phyloP scores from a whole-genome alignment of 2,113 vertebrate genomes.

The Tiliqua scincoides region DNA sequence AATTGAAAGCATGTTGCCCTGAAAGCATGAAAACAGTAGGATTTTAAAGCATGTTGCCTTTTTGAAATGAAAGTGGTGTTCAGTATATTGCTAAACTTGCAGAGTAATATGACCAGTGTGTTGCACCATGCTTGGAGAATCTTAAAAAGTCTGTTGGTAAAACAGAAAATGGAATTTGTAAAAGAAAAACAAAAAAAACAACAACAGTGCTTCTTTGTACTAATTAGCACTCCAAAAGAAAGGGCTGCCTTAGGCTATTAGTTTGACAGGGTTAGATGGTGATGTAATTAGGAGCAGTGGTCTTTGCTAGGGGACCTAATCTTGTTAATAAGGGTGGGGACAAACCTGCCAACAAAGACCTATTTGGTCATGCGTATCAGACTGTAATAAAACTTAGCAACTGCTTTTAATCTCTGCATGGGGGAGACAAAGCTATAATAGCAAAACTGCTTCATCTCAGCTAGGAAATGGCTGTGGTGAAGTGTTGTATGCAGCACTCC shows the following conservation, averaged over 20 bases:
- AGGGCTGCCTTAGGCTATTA: not conserved
- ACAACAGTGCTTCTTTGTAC: not conserved
- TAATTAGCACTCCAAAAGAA: not conserved
- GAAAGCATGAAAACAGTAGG: too few relatives aligned
- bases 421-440: not conserved
- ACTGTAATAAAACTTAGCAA: not conserved
- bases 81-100: not conserved
- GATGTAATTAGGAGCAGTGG: conserved; percentile 1
- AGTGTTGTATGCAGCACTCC: not conserved
- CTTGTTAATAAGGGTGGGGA: not conserved
- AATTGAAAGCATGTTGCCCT: not conserved
- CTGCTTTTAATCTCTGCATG: not conserved
- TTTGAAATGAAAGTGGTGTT: not conserved
- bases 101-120: not conserved
- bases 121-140: not conserved
- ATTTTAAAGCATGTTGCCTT: not conserved
- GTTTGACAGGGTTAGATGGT: conserved; percentile 1
- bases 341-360: not conserved
- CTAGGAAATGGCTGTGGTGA: not conserved
- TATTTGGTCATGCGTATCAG: not conserved
- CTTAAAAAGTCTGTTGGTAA: not conserved
- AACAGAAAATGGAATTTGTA: not conserved
- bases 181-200: too few relatives aligned
- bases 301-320: not conserved
- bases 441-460: not conserved